Base-by-base conservation (phyloP, 2,113 vertebrate genomes). In the Psettodes erumei region DNA sequence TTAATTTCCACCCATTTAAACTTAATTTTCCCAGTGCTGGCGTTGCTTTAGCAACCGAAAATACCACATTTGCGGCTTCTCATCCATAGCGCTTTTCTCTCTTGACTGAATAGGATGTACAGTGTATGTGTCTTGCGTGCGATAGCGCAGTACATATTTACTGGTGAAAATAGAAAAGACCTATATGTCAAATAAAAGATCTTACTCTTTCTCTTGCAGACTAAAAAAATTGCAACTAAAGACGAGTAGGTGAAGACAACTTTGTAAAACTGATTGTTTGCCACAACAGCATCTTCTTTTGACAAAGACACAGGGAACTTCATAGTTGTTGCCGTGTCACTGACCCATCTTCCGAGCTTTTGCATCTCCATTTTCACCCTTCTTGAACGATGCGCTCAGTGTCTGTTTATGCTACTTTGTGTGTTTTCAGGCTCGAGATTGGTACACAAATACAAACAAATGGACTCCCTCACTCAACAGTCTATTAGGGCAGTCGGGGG, bases 401-500 rank as follows among this genome's bases (percentile, higher is more conserved):
- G 59, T 83, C 81, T 86, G 77, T 91, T 91, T 85, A 82, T 85
- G 69, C 75, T 86, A 72, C 66, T 88, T 85, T 84, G 77, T 79
- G 64, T 90, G 82, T 89, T 86, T 89, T 89, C 86, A 61, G 84
- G 63, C 65, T 86, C 79, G 84, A 77, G 81, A 93, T 91, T 93
- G 89, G 88, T 92, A 89, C 90, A 92, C 88, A 90, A 91, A 94
- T 90, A 87, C 85, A 91, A 91, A 90, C 85, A 90, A 89, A 92
- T 93, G 85, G 86, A 82, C 88, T 93, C 85, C 83, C 72, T 92
- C 84, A 81, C 88, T 92, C 88, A 87, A 85, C 90, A 93, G 89
- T 93, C 86, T 92, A 93, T 94, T 94, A 94, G 86, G 79, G 76
- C 74, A 91, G 93, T 92, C 92, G 86, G 85, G 85, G 84, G 92